Evolutionary conservation across 1,140 invertebrate species (phyloP).

Genomic region (Drosophila neocordata): DNA sequence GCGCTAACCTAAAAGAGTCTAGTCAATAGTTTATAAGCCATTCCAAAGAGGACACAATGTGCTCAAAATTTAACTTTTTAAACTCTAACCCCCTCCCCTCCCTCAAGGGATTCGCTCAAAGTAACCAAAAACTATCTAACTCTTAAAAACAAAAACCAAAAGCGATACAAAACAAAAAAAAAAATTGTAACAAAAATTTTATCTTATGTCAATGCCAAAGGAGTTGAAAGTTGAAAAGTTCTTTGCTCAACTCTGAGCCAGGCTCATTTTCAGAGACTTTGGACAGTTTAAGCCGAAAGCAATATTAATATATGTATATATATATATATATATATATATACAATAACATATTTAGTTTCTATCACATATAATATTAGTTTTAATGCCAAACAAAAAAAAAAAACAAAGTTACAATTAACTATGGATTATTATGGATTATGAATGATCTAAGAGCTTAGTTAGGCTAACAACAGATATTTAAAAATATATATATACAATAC

Average conservation of each 20-base stretch:
- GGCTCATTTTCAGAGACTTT: conserved; percentile 67
- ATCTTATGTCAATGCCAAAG: conserved; percentile 77
- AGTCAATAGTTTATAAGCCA: conserved; percentile 62
- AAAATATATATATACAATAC: background rate
- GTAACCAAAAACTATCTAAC: conserved; percentile 39
- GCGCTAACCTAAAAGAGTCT: conserved; percentile 52
- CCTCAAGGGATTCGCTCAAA: conserved; percentile 56
- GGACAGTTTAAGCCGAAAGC: conserved; percentile 29
- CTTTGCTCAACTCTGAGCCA: conserved; percentile 53
- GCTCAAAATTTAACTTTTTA: conserved; percentile 52
- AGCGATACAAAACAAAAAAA: conserved; percentile 1
- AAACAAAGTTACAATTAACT: conserved; percentile 25
- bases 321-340: background rate
- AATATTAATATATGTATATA: too few species aligned
- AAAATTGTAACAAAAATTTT: conserved; percentile 20
- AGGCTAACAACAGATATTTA: conserved; percentile 2
- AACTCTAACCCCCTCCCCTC: conserved; percentile 18
- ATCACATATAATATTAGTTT: conserved; percentile 24
- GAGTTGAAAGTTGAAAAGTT: conserved; percentile 12
- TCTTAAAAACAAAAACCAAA: conserved; percentile 1
- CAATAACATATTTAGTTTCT: conserved; percentile 10
- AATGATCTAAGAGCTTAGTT: background rate
- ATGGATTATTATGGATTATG: background rate
- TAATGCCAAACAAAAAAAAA: too few species aligned
- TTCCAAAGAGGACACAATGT: conserved; percentile 51